Percentiles rank a stretch among this genome's conserved stretches.
phyloP scores from a whole-genome alignment of 2,113 vertebrate species.

The Pterocles orientalis region DNA sequence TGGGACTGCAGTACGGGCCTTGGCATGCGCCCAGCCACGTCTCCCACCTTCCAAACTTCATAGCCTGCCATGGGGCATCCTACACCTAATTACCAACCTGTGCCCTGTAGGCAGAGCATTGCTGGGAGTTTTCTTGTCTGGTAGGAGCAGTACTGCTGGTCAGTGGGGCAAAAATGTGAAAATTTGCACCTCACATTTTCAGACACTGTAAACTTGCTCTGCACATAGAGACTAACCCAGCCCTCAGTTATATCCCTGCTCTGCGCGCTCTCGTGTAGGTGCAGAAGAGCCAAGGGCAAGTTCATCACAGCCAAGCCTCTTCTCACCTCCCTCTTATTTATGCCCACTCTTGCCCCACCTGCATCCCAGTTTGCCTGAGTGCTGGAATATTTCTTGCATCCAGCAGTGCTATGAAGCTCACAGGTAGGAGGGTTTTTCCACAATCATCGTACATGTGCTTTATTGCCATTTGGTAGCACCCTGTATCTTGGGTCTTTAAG shows the following conservation, averaged over 20 bases:
- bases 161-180: rapidly evolving
- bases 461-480: background rate
- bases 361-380: rapidly evolving
- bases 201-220: background rate
- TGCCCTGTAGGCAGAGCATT: rapidly evolving
- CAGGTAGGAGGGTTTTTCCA: background rate
- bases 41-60: background rate
- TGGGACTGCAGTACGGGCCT: background rate
- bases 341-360: rapidly evolving
- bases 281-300: background rate
- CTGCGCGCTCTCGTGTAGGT: background rate
- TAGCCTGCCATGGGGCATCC: background rate
- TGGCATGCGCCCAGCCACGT: background rate
- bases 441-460: rapidly evolving
- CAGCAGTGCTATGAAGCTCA: background rate
- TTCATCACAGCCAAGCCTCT: background rate
- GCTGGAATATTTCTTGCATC: background rate
- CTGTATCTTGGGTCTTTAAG: background rate
- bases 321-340: background rate
- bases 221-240: background rate
- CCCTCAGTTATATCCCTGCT: background rate
- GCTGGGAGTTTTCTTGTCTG: background rate
- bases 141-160: background rate
- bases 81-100: rapidly evolving
- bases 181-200: background rate